Base-by-base conservation (phyloP, 2,113 vertebrate genomes). In the Platichthys stellatus region DNA sequence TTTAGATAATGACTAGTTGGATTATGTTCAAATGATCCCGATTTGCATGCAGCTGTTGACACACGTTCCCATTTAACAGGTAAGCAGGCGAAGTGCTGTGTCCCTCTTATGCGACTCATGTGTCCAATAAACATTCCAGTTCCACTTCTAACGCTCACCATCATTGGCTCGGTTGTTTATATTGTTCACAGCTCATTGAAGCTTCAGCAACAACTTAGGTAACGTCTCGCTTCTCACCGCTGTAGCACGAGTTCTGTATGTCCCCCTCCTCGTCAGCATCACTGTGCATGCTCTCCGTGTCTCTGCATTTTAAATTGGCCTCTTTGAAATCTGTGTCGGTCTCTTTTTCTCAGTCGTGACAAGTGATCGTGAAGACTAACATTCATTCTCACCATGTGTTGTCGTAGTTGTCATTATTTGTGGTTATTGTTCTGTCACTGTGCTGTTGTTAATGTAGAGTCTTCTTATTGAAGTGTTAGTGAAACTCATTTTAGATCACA, bases 121-220 rank as follows among this genome's bases (percentile, higher is more conserved):
- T 54, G 57, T 81, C 84, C 80, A 86, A 86, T 80, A 61, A 83
- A 58, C 70, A 47, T 56, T 76, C 80, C 4, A 62, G 51, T 78
- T 75, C 73, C 51, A 78, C 65, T 49, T 78, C 80, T 73, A 61
- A 77, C 72, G 56, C 72, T 74, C 80, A 87, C 84, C 84, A 85
- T 78, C 86, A 68, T 47, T 72, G 80, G 87, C 85, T 82, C 84
- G 84, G 66, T 90, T 92, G 74, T 92, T 88, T 92, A 79, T 93
- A 70, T 93, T 92, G 86, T 91, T 88, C 87, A 94, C 94, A 95
- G 94, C 93, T 94, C 90, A 94, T 94, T 94, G 94, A 95, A 94
- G 94, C 94, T 92, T 95, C 94, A 67, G 93, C 94, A 83, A 85
- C 90, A 91, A 86, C 80, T 91, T 95, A 95, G 94, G 94, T 95